Evolutionary conservation across 2,113 vertebrate species (phyloP).

Genomic region (Pomatostomus ruficeps): DNA sequence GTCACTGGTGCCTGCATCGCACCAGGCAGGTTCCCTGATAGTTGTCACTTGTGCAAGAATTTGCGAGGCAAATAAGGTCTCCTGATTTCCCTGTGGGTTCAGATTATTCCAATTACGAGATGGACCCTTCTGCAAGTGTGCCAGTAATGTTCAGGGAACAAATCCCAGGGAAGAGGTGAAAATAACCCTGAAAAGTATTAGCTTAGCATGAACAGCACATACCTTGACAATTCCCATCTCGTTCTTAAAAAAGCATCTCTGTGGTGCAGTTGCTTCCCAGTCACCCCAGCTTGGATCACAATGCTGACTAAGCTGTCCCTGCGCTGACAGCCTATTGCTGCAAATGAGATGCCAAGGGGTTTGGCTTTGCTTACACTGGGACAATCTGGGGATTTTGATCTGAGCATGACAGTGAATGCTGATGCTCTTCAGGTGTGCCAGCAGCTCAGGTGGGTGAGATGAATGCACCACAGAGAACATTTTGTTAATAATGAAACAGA

Average conservation of each 20-base stretch:
- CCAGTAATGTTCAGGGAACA: background rate
- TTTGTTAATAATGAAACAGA: background rate
- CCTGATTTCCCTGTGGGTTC: background rate
- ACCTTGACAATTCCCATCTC: background rate
- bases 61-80: background rate
- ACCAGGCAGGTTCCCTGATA: background rate
- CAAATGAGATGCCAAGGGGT: background rate
- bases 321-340: background rate
- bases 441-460: background rate
- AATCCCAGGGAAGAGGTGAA: slow-evolving; percentile 10
- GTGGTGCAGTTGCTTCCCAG: background rate
- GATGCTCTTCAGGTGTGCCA: background rate
- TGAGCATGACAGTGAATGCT: background rate
- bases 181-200: background rate
- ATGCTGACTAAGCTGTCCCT: background rate
- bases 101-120: background rate
- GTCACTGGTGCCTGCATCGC: background rate
- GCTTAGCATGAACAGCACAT: background rate
- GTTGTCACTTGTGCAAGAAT: background rate
- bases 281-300: background rate
- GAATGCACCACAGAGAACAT: background rate
- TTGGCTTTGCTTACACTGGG: background rate
- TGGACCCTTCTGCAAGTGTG: slow-evolving; percentile 7
- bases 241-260: background rate
- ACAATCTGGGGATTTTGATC: background rate